phyloP scores from a whole-genome alignment of 2,113 vertebrate species.

The Jacana jacana region DNA sequence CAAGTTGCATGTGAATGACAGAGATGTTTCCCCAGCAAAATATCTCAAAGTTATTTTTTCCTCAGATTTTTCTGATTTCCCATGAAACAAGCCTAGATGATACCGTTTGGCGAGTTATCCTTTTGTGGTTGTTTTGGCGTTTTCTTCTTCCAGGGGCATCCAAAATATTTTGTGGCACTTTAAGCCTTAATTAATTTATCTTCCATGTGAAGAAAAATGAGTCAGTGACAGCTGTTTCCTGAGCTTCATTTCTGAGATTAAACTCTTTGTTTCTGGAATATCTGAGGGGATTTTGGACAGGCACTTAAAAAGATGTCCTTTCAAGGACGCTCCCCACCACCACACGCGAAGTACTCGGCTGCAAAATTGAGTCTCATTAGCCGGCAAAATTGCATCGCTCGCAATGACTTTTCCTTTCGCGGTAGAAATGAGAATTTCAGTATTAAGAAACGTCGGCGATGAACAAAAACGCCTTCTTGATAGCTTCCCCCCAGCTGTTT shows the following conservation, averaged over 20 bases:
- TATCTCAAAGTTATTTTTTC: background rate
- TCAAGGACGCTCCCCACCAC: conserved; percentile 66
- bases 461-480: conserved; percentile 31
- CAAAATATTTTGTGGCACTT: conserved; percentile 2
- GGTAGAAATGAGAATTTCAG: conserved; percentile 57
- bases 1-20: fast-evolving
- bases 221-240: conserved; percentile 47
- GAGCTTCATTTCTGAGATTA: conserved; percentile 59
- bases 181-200: conserved; percentile 41
- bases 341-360: conserved; percentile 53
- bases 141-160: background rate
- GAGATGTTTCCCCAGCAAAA: background rate
- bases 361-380: conserved; percentile 67
- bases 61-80: background rate
- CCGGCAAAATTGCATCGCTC: conserved; percentile 61
- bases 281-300: conserved; percentile 24
- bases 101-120: background rate
- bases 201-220: conserved; percentile 57
- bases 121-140: no score
- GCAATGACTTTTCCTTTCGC: conserved; percentile 57
- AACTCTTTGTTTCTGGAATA: conserved; percentile 47
- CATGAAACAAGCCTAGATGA: background rate
- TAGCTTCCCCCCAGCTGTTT: conserved; percentile 54
- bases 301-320: conserved; percentile 71
- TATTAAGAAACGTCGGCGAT: background rate